Conservation (phyloP, 2,797 vertebrate species). For the Leptatherina wallacei region DNA sequence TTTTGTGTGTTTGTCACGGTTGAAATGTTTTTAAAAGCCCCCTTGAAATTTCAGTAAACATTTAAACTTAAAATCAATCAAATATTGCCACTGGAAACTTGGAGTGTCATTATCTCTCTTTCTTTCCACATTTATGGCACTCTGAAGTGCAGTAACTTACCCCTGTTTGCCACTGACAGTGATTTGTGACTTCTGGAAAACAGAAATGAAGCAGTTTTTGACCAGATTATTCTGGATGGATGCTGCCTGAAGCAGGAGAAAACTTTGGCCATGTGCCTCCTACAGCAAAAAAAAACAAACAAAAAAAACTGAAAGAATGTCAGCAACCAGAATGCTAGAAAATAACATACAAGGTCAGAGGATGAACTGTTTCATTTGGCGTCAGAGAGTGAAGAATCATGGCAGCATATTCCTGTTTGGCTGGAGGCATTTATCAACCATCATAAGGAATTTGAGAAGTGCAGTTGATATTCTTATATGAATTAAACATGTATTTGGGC, state of each 20-base stretch:
- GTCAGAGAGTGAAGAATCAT: constrained; percentile 16
- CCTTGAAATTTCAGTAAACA: constrained; percentile 25
- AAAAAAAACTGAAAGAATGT: constrained; percentile 19
- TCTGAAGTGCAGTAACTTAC: constrained; percentile 45
- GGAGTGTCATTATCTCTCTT: constrained; percentile 12
- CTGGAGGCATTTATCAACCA: background rate
- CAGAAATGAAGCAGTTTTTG: constrained; percentile 39
- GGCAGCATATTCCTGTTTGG: constrained; percentile 5
- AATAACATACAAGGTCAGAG: constrained; percentile 10
- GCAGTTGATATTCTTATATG: background rate
- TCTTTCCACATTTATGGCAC: constrained; percentile 33
- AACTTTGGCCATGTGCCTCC: constrained; percentile 37
- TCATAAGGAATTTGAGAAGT: background rate
- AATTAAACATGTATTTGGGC: background rate
- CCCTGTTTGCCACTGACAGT: constrained; percentile 36
- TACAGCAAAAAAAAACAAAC: constrained; percentile 26
- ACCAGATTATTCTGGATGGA: constrained; percentile 33
- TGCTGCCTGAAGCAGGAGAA: constrained; percentile 27
- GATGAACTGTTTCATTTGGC: constrained; percentile 14
- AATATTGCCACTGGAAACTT: constrained; percentile 46
- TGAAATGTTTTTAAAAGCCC: constrained; percentile 7
- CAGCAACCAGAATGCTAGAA: constrained; percentile 12
- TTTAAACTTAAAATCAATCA: constrained; percentile 41
- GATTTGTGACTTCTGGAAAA: constrained; percentile 61
- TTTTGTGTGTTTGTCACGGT: constrained; percentile 35